phyloP scores from a whole-genome alignment of 1,140 invertebrate genomes.

The Heterodera schachtii region DNA sequence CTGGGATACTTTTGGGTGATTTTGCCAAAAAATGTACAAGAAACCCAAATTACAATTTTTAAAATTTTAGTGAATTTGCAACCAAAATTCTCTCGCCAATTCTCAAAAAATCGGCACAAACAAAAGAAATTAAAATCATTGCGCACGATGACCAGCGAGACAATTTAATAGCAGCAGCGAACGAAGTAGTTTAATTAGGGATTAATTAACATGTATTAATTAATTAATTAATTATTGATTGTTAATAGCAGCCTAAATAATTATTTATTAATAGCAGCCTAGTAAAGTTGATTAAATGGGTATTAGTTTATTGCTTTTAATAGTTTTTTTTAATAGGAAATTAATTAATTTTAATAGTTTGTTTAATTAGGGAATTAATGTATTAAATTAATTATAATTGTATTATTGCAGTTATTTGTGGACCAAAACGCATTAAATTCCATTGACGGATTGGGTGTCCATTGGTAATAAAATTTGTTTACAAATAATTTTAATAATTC shows the following conservation, averaged over 20 bases:
- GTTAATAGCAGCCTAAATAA: too few species aligned
- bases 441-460: constrained; percentile 79
- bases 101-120: constrained; percentile 27
- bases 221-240: too few species aligned
- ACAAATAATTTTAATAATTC: too few species aligned
- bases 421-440: constrained; percentile 72
- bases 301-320: too few species aligned
- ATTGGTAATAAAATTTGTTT: constrained; percentile 74
- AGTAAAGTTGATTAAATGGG: too few species aligned
- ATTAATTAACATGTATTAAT: too few species aligned
- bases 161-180: constrained; percentile 72
- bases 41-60: too few species aligned
- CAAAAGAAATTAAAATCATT: constrained; percentile 57
- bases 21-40: too few species aligned
- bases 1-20: too few species aligned
- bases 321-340: too few species aligned
- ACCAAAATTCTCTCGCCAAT: constrained; percentile 47
- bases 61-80: constrained; percentile 60
- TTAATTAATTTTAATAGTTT: too few species aligned
- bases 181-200: constrained; percentile 57
- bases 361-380: not conserved
- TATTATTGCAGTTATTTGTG: constrained; percentile 67
- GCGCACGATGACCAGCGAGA: constrained; percentile 64
- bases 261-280: too few species aligned
- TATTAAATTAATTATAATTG: constrained; percentile 1